A percentile compares a stretch with the other conserved stretches of the same genome.
Evolutionary conservation across 2,888 invertebrate species (phyloP).

Genomic region (Chouioia cunea): DNA sequence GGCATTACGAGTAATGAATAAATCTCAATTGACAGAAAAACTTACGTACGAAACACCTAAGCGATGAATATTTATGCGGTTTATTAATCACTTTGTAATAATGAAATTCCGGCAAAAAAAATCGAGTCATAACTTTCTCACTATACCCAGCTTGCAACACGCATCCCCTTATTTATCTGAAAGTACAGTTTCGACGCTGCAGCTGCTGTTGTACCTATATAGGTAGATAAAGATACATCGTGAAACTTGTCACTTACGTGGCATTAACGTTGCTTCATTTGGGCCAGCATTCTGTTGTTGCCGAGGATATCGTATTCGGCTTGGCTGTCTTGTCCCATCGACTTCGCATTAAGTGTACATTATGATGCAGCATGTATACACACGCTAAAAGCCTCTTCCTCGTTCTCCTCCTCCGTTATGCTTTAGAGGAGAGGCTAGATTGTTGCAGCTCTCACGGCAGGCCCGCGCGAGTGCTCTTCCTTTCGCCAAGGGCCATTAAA

Average conservation of each 20-base stretch:
- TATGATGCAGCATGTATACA: slow-evolving; percentile 13
- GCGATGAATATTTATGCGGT: too few species aligned
- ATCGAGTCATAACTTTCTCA: too few species aligned
- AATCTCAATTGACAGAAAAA: too few species aligned
- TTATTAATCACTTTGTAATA: too few species aligned
- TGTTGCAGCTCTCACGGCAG: slow-evolving; percentile 10
- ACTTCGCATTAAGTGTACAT: slow-evolving; percentile 39
- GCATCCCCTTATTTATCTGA: too few species aligned
- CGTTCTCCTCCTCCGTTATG: slow-evolving; percentile 26
- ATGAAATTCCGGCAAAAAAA: too few species aligned
- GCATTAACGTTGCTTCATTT: slow-evolving; percentile 20
- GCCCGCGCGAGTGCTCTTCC: slow-evolving; percentile 3
- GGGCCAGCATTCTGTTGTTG: neutral
- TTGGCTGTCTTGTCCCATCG: slow-evolving; percentile 17
- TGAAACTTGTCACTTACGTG: slow-evolving; percentile 29
- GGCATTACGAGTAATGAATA: too few species aligned
- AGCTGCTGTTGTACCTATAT: neutral
- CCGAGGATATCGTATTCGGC: too few species aligned
- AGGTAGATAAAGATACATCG: neutral
- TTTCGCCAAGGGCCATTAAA: neutral
- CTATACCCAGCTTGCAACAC: too few species aligned
- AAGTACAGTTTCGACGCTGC: too few species aligned
- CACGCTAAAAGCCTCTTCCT: slow-evolving; percentile 46
- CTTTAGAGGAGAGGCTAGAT: slow-evolving; percentile 28
- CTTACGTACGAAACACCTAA: too few species aligned